Evolutionary conservation across 2,888 invertebrate genomes (phyloP).

Genomic region (Sphaerophoria taeniata): DNA sequence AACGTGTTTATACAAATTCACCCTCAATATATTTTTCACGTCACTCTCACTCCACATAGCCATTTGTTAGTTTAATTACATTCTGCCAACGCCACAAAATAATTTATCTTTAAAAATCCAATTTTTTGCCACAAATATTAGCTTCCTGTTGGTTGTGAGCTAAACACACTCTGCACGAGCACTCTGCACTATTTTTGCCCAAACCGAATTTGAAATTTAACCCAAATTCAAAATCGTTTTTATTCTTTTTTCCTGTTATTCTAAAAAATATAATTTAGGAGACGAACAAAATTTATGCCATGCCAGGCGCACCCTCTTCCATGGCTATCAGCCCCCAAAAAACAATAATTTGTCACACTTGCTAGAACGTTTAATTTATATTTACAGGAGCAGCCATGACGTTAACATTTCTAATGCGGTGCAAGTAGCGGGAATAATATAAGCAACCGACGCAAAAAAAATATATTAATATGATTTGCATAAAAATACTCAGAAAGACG

Average conservation of each 20-base stretch:
- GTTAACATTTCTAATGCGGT: not conserved
- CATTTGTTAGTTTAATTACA: slow-evolving; percentile 28
- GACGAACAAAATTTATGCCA: not conserved
- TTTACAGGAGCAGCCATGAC: slow-evolving; percentile 6
- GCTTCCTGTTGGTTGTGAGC: too few relatives aligned
- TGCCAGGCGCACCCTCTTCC: not conserved
- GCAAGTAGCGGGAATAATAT: slow-evolving; percentile 3
- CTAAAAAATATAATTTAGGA: not conserved
- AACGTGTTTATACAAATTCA: slow-evolving; percentile 5
- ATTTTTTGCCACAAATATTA: too few relatives aligned
- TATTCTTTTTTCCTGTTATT: not conserved
- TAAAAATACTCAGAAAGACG: too few relatives aligned
- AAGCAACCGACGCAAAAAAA: not conserved
- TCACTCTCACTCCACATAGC: slow-evolving; percentile 13
- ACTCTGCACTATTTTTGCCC: too few relatives aligned
- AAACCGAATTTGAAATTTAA: not conserved
- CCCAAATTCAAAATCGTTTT: not conserved
- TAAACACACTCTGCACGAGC: too few relatives aligned
- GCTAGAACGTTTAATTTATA: not conserved
- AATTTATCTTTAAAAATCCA: not conserved
- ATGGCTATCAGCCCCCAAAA: not conserved
- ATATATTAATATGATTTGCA: too few relatives aligned
- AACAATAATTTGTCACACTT: too few relatives aligned
- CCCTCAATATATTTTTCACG: slow-evolving; percentile 8
- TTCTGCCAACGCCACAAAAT: slow-evolving; percentile 3